Conservation (phyloP, 92 coral and sea anemone genomes). For the Montipora capitata region DNA sequence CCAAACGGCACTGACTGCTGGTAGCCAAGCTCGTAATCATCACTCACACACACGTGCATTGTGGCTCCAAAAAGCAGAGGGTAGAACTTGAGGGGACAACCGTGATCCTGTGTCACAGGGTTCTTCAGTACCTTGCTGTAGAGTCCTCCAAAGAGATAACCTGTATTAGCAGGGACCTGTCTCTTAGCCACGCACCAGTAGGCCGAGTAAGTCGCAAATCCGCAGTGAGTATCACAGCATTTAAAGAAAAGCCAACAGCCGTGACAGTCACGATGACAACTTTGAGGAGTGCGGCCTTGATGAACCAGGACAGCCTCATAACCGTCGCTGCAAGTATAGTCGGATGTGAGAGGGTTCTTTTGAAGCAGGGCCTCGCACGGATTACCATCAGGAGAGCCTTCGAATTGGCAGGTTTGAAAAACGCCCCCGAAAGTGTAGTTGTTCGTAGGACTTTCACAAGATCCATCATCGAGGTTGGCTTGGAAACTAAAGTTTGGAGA, state of each 20-base stretch:
- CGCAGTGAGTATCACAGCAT: conserved; percentile 81
- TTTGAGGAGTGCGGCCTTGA: conserved; percentile 82
- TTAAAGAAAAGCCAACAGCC: conserved; percentile 80
- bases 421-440: conserved; percentile 98
- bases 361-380: conserved; percentile 84
- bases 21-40: conserved; percentile 88
- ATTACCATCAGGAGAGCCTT: conserved; percentile 77
- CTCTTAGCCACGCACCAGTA: conserved; percentile 95
- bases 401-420: conserved; percentile 83
- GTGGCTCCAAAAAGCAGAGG: conserved; percentile 88
- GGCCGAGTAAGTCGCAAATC: conserved; percentile 76
- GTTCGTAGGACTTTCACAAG: conserved; percentile 87
- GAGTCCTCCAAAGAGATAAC: conserved; percentile 91
- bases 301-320: conserved; percentile 87
- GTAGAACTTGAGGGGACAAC: conserved; percentile 90
- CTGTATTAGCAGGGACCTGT: conserved; percentile 61
- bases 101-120: conserved; percentile 77
- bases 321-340: conserved; percentile 79
- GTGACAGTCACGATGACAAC: conserved; percentile 84
- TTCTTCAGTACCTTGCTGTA: conserved; percentile 76
- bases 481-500: conserved; percentile 97
- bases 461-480: conserved; percentile 90
- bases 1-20: conserved; percentile 84
- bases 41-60: conserved; percentile 91
- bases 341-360: conserved; percentile 82